Evolutionary conservation across 2,888 invertebrate genomes (phyloP), one percentile per base, ranked within the genome.

Genomic region (Chrysomela aeneicollis): DNA sequence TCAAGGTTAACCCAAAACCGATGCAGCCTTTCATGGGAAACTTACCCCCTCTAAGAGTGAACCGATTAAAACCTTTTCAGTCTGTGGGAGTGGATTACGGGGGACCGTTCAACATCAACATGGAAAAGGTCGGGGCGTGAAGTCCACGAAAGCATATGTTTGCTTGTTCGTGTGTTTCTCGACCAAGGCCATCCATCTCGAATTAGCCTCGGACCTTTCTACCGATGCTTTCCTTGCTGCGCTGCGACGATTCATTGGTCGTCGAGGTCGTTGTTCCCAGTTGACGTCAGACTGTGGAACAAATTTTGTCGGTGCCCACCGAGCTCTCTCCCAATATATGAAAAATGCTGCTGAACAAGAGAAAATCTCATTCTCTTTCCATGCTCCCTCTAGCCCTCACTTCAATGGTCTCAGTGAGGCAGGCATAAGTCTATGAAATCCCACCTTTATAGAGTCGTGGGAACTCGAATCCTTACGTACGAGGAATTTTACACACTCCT

Each of bases 221-320:
- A 46, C 52, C 8, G 52, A 63, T 12, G 37, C 30, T 2, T 65
- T 65, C 51, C 26, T 61, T 10, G 58, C 61, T 2, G 61, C 65
- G 4, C 42, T 65, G 1, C 32, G 54, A 21, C 61, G 65, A 63
- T 70, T 70, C 53, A 50, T 49, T 54, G 10, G 62, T 18, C 59
- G 68, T 52, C 59, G 60, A 26, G 64, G 66, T 9, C 52, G 51
- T 15, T 59, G 61, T 17, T 32, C 50, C 9, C 47, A 64, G 22
- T 53, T 66, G 10, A 37, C 61, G 22, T 65, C 61, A 0, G 65
- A 65, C 19, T 59, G 51, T 37, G 58, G 58, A 1, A 60, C 21
- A 2, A 60, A 59, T 37, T 64, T 64, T 54, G 55, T 61, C 0
- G 65, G 61, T 35, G 35, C 35, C 17, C 58, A 57, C 6, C 50